Evolutionary conservation across 2,888 invertebrate genomes (phyloP), one percentile per base, ranked within the genome.

Genomic region (Zonitis immaculata): DNA sequence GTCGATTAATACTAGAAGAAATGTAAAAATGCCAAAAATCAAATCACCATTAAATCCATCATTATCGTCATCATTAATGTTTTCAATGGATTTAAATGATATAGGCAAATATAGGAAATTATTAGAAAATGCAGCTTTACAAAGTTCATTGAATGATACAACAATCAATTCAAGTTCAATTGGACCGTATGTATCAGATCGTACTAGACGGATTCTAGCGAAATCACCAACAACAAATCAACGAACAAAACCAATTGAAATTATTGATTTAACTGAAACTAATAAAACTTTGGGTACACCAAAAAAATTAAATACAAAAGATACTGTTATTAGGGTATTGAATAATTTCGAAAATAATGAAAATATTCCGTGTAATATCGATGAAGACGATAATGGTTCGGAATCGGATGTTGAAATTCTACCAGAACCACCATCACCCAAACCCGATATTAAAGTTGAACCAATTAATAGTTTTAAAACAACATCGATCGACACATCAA

Each of bases 31-130:
- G 5, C 14, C 25, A 44, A 42, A 42, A 44, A 7, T 27, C 16
- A 47, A 49, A 39, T 28, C 48, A 12, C 26, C 7, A 25, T 47
- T 46, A 20, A 32, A 16, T 30, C 51, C 43, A 14, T 30, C 8
- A 30, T n/a, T n/a, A n/a, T 35, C 54, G 16, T 49, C 66, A 3
- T 76, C 77, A 47, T 65, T 80, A 32, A 75, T 79, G 27, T 79
- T 80, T 68, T 77, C 81, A 49, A 80, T 80, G 59, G 77, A 82
- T 68, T 73, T 83, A 65, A 80, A 81, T 61, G 82, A 82, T 58
- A 82, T 82, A 65, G 76, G 73, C 63, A 77, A 77, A 64, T 83
- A 82, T 61, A 78, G 78, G 62, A 79, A 81, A 67, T 66, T 83
- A 39, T 77, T 84, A 30, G 76, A 74, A 46, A 73, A 74, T 62